Conservation (phyloP, 2,888 invertebrate species). For the Polyploca ridens region DNA sequence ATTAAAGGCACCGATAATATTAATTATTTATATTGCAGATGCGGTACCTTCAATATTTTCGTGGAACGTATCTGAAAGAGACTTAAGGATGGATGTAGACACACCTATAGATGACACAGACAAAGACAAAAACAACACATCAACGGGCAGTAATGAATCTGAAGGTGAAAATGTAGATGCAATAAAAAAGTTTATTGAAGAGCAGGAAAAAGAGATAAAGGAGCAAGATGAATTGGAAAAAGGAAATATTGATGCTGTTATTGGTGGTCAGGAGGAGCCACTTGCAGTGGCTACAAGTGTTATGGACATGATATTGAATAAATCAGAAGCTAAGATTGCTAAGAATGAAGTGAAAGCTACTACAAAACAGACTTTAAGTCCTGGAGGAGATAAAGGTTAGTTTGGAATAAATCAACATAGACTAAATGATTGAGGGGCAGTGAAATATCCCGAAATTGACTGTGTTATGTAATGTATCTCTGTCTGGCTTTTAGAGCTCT, state of each 20-base stretch:
- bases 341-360: constrained; percentile 39
- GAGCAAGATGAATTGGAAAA: constrained; percentile 26
- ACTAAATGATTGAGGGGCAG: too few species aligned
- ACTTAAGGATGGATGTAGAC: constrained; percentile 13
- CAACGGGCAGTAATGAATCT: constrained; percentile 52
- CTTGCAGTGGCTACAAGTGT: constrained; percentile 60
- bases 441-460: too few species aligned
- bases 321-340: constrained; percentile 56
- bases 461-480: too few species aligned
- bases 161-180: constrained; percentile 72
- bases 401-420: background rate
- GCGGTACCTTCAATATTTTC: constrained; percentile 90
- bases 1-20: background rate
- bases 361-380: constrained; percentile 36
- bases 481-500: too few species aligned
- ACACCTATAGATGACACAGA: constrained; percentile 18
- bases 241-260: constrained; percentile 26
- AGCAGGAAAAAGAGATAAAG: constrained; percentile 60
- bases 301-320: constrained; percentile 67
- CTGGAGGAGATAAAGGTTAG: constrained; percentile 52
- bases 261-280: constrained; percentile 38
- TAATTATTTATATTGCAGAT: constrained; percentile 62
- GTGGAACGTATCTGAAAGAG: constrained; percentile 67
- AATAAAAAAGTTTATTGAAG: constrained; percentile 69
- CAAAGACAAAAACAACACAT: constrained; percentile 29